Conservation (phyloP, 2,888 invertebrate species). For the Isotomurus palustris region DNA sequence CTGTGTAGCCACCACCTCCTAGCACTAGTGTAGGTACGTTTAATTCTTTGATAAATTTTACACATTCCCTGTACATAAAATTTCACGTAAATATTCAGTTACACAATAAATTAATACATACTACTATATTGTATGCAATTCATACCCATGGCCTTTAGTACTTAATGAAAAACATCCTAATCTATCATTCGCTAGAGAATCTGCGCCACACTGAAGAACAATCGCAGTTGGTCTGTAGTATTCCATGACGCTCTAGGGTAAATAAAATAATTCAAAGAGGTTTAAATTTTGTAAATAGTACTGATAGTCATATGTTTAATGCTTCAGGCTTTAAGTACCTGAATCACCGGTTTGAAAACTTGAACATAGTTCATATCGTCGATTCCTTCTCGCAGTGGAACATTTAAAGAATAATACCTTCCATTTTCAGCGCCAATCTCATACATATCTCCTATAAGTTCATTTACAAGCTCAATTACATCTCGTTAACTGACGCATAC, state of each 20-base stretch:
- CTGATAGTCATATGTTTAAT: not conserved
- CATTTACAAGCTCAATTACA: not conserved
- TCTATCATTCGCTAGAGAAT: slow-evolving; percentile 90
- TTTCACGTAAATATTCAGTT: not conserved
- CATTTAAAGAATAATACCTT: slow-evolving; percentile 94
- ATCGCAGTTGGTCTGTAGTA: slow-evolving; percentile 95
- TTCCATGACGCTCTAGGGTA: slow-evolving; percentile 77
- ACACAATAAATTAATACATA: not conserved
- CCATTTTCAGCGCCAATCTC: slow-evolving; percentile 96
- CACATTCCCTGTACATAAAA: slow-evolving; percentile 67
- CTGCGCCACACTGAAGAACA: slow-evolving; percentile 96
- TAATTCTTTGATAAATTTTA: slow-evolving; percentile 86
- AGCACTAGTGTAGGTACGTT: slow-evolving; percentile 88
- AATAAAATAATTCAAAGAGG: not conserved
- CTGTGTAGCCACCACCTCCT: slow-evolving; percentile 67
- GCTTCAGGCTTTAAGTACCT: too few relatives aligned
- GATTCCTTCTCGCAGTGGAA: slow-evolving; percentile 95
- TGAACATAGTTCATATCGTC: slow-evolving; percentile 88
- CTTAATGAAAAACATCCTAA: slow-evolving; percentile 95
- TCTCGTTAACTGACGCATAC: not conserved
- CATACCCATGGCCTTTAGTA: slow-evolving; percentile 82
- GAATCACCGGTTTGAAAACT: slow-evolving; percentile 90
- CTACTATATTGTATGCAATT: slow-evolving; percentile 20
- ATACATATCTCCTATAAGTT: slow-evolving; percentile 78
- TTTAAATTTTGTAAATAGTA: slow-evolving; percentile 1